phyloP scores from a whole-genome alignment of 2,113 vertebrate genomes.

The Empidonax traillii region DNA sequence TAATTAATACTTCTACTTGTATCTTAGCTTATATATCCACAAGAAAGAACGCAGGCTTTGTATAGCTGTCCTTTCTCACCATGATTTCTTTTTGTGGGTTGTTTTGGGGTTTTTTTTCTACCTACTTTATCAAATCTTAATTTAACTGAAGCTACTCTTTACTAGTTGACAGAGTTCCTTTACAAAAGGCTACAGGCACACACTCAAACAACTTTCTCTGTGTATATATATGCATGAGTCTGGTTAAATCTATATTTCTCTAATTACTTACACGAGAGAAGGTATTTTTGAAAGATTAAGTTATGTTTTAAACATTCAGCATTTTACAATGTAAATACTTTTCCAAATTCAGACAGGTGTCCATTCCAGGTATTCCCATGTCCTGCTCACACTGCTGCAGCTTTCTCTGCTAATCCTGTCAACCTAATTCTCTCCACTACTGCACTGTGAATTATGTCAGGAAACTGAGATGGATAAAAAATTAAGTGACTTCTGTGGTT shows the following conservation, averaged over 20 bases:
- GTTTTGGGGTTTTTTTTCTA: not conserved
- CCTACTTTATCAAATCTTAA: not conserved
- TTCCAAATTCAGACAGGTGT: not conserved
- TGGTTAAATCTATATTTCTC: not conserved
- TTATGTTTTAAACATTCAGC: not conserved
- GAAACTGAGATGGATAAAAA: not conserved
- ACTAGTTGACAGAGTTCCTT: not conserved
- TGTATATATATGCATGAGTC: too few species aligned
- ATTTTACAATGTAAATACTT: not conserved
- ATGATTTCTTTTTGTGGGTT: not conserved
- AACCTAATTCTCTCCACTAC: not conserved
- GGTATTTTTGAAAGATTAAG: not conserved
- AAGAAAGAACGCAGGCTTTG: not conserved
- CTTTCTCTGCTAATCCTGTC: not conserved
- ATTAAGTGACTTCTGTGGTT: not conserved
- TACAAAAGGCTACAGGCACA: not conserved
- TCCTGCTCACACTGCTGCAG: not conserved
- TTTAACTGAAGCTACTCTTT: not conserved
- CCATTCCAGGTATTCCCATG: not conserved
- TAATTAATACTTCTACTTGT: not conserved
- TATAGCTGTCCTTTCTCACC: not conserved
- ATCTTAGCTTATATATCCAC: not conserved
- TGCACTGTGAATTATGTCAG: not conserved
- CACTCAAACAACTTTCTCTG: not conserved
- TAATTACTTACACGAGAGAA: not conserved